phyloP scores from a whole-genome alignment of 2,888 invertebrate species.

The Augiades crinisus region DNA sequence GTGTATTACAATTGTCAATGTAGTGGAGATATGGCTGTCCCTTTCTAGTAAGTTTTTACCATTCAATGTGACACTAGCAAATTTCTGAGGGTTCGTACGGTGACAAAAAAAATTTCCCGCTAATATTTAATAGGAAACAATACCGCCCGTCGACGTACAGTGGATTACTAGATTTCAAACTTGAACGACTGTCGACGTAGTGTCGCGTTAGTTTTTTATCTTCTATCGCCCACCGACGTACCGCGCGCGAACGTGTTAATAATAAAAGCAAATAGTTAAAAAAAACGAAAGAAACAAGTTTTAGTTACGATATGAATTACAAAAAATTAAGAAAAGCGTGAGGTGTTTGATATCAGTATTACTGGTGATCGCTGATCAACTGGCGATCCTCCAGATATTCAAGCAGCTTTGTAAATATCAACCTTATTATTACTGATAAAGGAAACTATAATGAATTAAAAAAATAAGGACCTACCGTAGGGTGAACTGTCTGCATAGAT shows the following conservation, averaged over 20 bases:
- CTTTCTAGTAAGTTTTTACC: constrained; percentile 27
- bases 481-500: too few species aligned
- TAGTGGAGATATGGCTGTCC: constrained; percentile 28
- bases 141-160: constrained; percentile 27
- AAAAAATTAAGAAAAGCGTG: too few species aligned
- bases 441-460: too few species aligned
- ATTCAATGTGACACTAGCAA: constrained; percentile 27
- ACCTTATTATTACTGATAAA: too few species aligned
- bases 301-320: too few species aligned
- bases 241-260: constrained; percentile 20
- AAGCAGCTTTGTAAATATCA: too few species aligned
- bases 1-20: constrained; percentile 28
- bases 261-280: too few species aligned
- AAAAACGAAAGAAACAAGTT: too few species aligned
- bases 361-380: too few species aligned
- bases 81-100: constrained; percentile 27
- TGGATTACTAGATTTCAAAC: constrained; percentile 28
- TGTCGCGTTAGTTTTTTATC: constrained; percentile 28
- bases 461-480: too few species aligned
- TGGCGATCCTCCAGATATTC: too few species aligned
- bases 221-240: constrained; percentile 27
- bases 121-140: constrained; percentile 25
- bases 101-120: constrained; percentile 25
- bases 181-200: constrained; percentile 27
- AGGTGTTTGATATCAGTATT: too few species aligned